phyloP scores from a whole-genome alignment of 2,797 vertebrate genomes.

The Acanthurus lineatus region DNA sequence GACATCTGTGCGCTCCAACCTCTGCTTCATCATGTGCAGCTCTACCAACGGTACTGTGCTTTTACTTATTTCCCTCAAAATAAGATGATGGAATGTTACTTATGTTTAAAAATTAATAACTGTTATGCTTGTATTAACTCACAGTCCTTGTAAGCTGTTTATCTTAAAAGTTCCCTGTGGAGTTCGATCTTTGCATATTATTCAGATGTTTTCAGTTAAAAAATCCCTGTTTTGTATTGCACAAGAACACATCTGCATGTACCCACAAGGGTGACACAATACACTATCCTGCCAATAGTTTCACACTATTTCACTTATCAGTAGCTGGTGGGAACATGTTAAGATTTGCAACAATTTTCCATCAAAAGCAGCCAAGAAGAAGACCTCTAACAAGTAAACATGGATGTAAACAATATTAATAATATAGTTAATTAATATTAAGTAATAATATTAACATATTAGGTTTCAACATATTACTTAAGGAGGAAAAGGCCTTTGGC shows the following conservation, averaged over 20 bases:
- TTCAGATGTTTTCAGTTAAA: background rate
- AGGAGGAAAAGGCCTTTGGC: background rate
- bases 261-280: too few relatives aligned
- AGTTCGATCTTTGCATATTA: background rate
- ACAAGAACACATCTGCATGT: too few relatives aligned
- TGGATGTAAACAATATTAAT: too few relatives aligned
- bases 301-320: too few relatives aligned
- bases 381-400: too few relatives aligned
- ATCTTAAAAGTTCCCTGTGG: conserved; percentile 5
- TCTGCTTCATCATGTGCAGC: conserved; percentile 97
- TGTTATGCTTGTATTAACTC: background rate
- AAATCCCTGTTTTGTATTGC: too few relatives aligned
- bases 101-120: background rate
- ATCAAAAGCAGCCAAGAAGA: too few relatives aligned
- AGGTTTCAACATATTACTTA: background rate
- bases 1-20: conserved; percentile 84
- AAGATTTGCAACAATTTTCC: too few relatives aligned
- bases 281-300: too few relatives aligned
- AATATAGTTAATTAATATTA: too few relatives aligned
- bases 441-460: background rate
- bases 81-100: background rate
- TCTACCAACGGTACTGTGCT: conserved; percentile 91
- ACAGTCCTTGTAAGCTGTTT: conserved; percentile 2
- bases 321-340: too few relatives aligned
- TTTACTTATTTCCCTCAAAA: conserved; percentile 14